These are phyloP conservation scores for Proctacanthus coquilletti DNA, from an alignment of 1,140 invertebrate genomes.

Conservation along the genomic window DNA sequence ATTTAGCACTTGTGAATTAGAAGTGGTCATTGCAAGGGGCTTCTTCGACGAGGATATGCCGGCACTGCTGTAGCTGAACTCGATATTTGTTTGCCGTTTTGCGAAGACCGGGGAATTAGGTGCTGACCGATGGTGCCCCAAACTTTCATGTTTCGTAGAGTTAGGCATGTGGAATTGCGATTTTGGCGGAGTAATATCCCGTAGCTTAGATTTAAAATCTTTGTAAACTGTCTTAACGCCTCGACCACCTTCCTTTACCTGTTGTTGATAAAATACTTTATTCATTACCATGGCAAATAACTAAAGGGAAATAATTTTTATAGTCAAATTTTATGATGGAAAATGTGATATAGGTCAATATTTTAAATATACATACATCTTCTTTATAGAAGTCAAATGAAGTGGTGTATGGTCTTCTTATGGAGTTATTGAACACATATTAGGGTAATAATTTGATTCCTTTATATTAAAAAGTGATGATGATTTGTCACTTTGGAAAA, in stretches of 20 bases:
- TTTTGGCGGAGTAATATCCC: slow-evolving; percentile 30
- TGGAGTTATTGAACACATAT: too few relatives aligned
- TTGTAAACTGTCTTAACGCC: slow-evolving; percentile 58
- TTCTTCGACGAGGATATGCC: too few relatives aligned
- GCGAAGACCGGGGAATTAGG: slow-evolving; percentile 48
- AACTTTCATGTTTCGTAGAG: slow-evolving; percentile 8
- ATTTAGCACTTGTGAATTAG: slow-evolving; percentile 24
- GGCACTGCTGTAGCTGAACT: slow-evolving; percentile 2
- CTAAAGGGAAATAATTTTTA: too few relatives aligned
- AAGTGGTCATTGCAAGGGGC: slow-evolving; percentile 25
- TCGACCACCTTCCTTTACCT: slow-evolving; percentile 64
- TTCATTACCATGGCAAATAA: too few relatives aligned
- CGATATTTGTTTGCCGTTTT: slow-evolving; percentile 23
- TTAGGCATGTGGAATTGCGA: slow-evolving; percentile 12
- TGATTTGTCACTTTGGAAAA: too few relatives aligned
- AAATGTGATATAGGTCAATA: too few relatives aligned
- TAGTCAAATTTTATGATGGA: too few relatives aligned
- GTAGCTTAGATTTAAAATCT: slow-evolving; percentile 46
- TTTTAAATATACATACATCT: too few relatives aligned
- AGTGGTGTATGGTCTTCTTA: too few relatives aligned
- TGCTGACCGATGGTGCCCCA: slow-evolving; percentile 38
- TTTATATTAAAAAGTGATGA: too few relatives aligned
- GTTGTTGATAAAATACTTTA: slow-evolving; percentile 5
- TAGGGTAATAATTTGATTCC: too few relatives aligned
- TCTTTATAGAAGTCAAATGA: too few relatives aligned